Percentiles rank a stretch among this genome's conserved stretches.
Evolutionary conservation across 2,797 vertebrate species (phyloP).

Genomic region (Malacoraja senta): DNA sequence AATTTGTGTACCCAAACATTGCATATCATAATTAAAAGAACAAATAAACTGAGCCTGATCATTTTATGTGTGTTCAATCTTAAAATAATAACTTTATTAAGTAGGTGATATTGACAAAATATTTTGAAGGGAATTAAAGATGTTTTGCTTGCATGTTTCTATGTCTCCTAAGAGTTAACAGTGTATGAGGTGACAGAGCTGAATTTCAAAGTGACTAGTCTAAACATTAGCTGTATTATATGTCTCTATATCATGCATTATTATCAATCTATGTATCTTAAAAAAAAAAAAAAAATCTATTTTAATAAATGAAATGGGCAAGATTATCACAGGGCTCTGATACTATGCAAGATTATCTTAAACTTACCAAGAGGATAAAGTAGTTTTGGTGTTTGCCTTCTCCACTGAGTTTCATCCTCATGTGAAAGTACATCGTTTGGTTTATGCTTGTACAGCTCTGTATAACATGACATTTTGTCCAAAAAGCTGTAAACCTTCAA

Average conservation of each 20-base stretch:
- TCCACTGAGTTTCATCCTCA: constrained; percentile 89
- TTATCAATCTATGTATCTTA: background rate
- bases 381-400: constrained; percentile 77
- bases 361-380: constrained; percentile 83
- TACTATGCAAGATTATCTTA: background rate
- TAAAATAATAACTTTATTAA: background rate
- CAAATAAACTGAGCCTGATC: too few relatives aligned
- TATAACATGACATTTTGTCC: constrained; percentile 96
- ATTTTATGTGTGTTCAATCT: background rate
- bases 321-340: too few relatives aligned
- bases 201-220: background rate
- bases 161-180: background rate
- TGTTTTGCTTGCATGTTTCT: background rate
- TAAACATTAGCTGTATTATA: background rate
- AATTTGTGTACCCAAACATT: background rate
- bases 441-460: constrained; percentile 85
- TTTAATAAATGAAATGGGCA: too few relatives aligned
- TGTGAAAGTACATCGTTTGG: constrained; percentile 80
- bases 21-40: background rate
- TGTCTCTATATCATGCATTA: background rate
- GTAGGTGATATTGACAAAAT: background rate
- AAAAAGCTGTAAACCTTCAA: constrained; percentile 88
- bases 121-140: background rate
- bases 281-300: background rate
- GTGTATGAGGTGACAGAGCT: background rate